These are phyloP conservation scores for Thelaira solivaga DNA, from an alignment of 2,888 invertebrate species.

Conservation along the genomic window DNA sequence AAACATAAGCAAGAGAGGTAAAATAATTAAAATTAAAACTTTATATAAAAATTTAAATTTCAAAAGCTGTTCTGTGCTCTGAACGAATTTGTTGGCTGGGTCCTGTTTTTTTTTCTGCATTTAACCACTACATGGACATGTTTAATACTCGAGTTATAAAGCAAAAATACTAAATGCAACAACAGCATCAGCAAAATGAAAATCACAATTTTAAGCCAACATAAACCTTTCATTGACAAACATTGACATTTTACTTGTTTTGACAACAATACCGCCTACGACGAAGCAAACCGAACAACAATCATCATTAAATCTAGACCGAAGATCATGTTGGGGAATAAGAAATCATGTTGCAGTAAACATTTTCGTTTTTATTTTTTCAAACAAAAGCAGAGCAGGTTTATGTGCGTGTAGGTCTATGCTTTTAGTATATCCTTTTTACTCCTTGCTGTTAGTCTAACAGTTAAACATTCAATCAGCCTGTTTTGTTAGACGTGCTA, in stretches of 20 bases:
- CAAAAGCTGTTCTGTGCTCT: too few species aligned
- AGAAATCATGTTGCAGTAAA: background rate
- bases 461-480: conserved; percentile 44
- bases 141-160: conserved; percentile 25
- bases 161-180: background rate
- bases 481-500: conserved; percentile 31
- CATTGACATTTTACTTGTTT: conserved; percentile 48
- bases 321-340: background rate
- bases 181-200: background rate
- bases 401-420: background rate
- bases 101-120: too few species aligned
- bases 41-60: too few species aligned
- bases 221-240: conserved; percentile 51
- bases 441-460: conserved; percentile 24
- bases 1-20: too few species aligned
- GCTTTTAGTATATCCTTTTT: background rate
- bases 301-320: conserved; percentile 5
- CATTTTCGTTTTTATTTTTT: background rate
- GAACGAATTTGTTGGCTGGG: too few species aligned
- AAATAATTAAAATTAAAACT: too few species aligned
- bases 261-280: conserved; percentile 42
- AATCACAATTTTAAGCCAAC: conserved; percentile 35
- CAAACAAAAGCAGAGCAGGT: background rate
- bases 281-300: background rate
- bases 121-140: conserved; percentile 28